Evolutionary conservation across 1,140 invertebrate species (phyloP).

Genomic region (Brachionus rotundiformis): DNA sequence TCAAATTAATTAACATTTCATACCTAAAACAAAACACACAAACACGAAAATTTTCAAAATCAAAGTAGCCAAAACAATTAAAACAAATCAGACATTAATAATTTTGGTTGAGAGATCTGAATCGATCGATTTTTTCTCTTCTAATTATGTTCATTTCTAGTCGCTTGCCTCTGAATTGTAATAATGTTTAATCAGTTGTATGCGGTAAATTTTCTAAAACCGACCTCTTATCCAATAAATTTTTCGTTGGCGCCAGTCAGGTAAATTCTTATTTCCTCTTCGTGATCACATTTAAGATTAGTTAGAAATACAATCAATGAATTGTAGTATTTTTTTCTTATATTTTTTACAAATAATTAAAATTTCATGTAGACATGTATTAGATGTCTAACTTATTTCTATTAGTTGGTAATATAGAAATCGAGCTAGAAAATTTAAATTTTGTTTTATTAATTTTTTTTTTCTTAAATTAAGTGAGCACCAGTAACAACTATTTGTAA

Average conservation of each 20-base stretch:
- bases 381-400: too few relatives aligned
- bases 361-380: neutral
- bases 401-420: too few relatives aligned
- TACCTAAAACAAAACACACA: conserved; percentile 15
- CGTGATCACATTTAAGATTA: neutral
- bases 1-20: conserved; percentile 43
- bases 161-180: neutral
- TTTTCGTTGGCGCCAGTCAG: neutral
- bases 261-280: neutral
- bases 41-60: neutral
- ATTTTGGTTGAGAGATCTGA: neutral
- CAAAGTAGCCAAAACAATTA: conserved; percentile 43
- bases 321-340: neutral
- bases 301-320: neutral
- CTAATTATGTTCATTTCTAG: neutral
- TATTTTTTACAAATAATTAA: neutral
- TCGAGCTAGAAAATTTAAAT: too few relatives aligned
- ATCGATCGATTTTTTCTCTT: neutral
- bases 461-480: neutral
- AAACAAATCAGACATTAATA: conserved; percentile 27
- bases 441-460: too few relatives aligned
- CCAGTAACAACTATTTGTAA: neutral
- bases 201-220: neutral
- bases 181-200: neutral
- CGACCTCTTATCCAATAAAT: neutral